Evolutionary conservation across 2,113 vertebrate genomes (phyloP).

Genomic region (Xiphophorus couchianus): DNA sequence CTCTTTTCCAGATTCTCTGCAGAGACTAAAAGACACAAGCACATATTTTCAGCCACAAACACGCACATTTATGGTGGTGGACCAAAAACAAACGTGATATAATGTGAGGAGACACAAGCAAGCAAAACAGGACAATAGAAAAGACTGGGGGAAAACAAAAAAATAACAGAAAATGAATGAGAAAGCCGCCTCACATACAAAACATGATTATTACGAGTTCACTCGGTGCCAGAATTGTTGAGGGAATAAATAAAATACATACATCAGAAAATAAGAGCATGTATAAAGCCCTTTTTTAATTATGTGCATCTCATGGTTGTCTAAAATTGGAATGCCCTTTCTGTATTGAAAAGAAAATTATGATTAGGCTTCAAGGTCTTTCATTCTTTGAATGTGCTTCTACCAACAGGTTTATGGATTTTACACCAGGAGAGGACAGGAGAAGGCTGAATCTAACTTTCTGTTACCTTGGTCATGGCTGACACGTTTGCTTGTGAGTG

Average conservation of each 20-base stretch:
- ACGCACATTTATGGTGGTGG: constrained; percentile 26
- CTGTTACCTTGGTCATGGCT: constrained; percentile 67
- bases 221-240: constrained; percentile 23
- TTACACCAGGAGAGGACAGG: constrained; percentile 26
- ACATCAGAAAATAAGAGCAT: constrained; percentile 27
- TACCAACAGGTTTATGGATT: constrained; percentile 52
- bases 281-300: constrained; percentile 34
- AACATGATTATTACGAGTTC: constrained; percentile 41
- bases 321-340: constrained; percentile 9
- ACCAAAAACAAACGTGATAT: constrained; percentile 24
- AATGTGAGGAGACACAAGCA: constrained; percentile 35
- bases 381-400: constrained; percentile 29
- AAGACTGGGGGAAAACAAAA: constrained; percentile 33
- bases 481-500: constrained; percentile 63
- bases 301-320: constrained; percentile 8
- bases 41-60: constrained; percentile 33
- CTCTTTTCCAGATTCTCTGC: constrained; percentile 97
- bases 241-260: constrained; percentile 55
- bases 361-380: not conserved
- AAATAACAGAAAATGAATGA: constrained; percentile 25
- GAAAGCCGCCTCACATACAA: constrained; percentile 4
- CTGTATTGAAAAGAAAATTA: constrained; percentile 6
- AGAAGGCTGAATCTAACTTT: constrained; percentile 49
- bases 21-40: constrained; percentile 84
- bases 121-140: constrained; percentile 38